Conservation (phyloP, 2,797 vertebrate species). For the Peromyscus eremicus region DNA sequence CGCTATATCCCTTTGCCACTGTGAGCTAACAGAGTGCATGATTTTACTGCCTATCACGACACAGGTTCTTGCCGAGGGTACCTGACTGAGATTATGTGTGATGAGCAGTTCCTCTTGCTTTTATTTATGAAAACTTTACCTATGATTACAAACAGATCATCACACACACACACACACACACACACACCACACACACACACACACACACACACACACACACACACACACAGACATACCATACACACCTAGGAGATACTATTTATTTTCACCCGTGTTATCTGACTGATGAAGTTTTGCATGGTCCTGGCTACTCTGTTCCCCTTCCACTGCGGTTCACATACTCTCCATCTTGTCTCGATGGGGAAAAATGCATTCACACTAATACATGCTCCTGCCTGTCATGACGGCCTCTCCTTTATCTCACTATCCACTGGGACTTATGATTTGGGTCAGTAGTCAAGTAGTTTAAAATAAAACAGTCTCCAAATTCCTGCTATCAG, state of each 20-base stretch:
- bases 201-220: neutral
- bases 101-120: neutral
- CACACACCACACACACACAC: neutral
- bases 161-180: neutral
- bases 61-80: neutral
- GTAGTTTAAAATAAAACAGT: slow-evolving; percentile 50
- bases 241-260: neutral
- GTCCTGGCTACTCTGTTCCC: neutral
- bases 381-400: neutral
- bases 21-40: neutral
- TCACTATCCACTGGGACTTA: neutral
- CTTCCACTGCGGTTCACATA: neutral
- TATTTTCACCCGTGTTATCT: neutral
- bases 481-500: slow-evolving; percentile 31
- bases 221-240: neutral
- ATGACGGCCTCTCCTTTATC: neutral
- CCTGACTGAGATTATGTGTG: neutral
- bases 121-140: slow-evolving; percentile 3
- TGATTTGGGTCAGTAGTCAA: slow-evolving; percentile 57
- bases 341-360: neutral
- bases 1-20: neutral
- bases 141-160: neutral
- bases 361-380: neutral
- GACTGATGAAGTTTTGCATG: neutral
- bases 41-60: neutral